Percentiles rank a stretch among this genome's conserved stretches.
phyloP scores from a whole-genome alignment of 2,888 invertebrate species.

The Lydus trimaculatus region DNA sequence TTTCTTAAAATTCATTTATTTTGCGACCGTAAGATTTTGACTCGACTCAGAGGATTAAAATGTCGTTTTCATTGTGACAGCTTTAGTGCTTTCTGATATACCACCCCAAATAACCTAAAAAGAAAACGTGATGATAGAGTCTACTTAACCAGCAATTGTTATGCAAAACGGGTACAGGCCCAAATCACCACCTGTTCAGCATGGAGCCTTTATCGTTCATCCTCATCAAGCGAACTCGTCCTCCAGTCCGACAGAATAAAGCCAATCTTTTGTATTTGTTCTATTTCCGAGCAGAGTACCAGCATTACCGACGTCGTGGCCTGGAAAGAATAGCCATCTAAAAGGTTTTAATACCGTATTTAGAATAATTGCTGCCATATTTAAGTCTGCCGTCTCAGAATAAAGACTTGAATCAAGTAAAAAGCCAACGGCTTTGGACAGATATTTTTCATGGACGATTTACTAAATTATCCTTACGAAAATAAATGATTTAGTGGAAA shows the following conservation, averaged over 20 bases:
- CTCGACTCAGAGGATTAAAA: constrained; percentile 57
- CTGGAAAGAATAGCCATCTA: constrained; percentile 62
- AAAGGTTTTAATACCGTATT: constrained; percentile 62
- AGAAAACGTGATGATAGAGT: constrained; percentile 59
- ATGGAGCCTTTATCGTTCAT: constrained; percentile 59
- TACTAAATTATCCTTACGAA: constrained; percentile 42
- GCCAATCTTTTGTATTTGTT: constrained; percentile 62
- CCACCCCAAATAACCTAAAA: constrained; percentile 59
- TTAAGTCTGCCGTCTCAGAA: constrained; percentile 57
- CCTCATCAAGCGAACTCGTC: constrained; percentile 60
- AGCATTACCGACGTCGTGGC: constrained; percentile 58
- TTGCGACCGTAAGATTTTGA: constrained; percentile 54
- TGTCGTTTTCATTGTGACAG: constrained; percentile 60
- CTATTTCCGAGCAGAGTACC: constrained; percentile 57
- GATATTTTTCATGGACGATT: constrained; percentile 51
- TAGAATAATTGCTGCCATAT: constrained; percentile 63
- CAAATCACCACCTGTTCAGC: constrained; percentile 61
- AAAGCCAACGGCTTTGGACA: constrained; percentile 34
- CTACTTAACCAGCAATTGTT: constrained; percentile 61
- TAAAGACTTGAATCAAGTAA: constrained; percentile 46
- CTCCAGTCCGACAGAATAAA: constrained; percentile 56
- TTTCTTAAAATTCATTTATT: constrained; percentile 61
- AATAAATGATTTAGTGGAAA: not conserved
- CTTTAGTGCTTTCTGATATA: constrained; percentile 61
- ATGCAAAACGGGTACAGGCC: constrained; percentile 60